These are phyloP conservation scores for Lophochroa leadbeateri DNA, from an alignment of 2,113 vertebrate genomes.

Conservation along the genomic window DNA sequence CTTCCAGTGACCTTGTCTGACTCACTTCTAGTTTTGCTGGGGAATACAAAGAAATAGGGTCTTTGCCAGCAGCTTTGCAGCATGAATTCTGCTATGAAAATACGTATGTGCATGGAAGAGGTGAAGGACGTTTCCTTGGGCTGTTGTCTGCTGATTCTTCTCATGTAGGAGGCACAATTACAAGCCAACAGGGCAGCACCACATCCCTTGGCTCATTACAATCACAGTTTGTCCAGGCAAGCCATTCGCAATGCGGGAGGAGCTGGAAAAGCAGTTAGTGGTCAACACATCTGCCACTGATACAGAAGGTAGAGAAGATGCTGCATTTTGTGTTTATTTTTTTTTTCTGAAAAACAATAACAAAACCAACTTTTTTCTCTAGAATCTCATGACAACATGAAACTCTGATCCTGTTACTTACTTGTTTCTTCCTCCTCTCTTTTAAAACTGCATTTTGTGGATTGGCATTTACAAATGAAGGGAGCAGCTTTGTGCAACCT, in stretches of 20 bases:
- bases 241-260: background rate
- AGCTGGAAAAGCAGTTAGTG: background rate
- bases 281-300: background rate
- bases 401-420: background rate
- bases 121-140: background rate
- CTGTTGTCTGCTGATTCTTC: background rate
- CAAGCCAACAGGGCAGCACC: rapidly evolving
- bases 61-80: background rate
- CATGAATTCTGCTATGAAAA: background rate
- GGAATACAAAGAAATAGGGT: rapidly evolving
- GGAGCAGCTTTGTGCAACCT: no score
- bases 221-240: background rate
- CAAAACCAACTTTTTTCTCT: background rate
- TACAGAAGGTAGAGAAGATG: background rate
- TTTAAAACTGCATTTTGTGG: background rate
- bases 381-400: background rate
- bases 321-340: background rate
- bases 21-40: rapidly evolving
- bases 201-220: rapidly evolving
- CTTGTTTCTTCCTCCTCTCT: background rate
- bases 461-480: background rate
- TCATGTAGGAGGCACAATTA: rapidly evolving
- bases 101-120: rapidly evolving
- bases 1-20: background rate
- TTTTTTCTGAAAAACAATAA: background rate